phyloP scores from a whole-genome alignment of 2,113 vertebrate species.

The Danionella cerebrum region DNA sequence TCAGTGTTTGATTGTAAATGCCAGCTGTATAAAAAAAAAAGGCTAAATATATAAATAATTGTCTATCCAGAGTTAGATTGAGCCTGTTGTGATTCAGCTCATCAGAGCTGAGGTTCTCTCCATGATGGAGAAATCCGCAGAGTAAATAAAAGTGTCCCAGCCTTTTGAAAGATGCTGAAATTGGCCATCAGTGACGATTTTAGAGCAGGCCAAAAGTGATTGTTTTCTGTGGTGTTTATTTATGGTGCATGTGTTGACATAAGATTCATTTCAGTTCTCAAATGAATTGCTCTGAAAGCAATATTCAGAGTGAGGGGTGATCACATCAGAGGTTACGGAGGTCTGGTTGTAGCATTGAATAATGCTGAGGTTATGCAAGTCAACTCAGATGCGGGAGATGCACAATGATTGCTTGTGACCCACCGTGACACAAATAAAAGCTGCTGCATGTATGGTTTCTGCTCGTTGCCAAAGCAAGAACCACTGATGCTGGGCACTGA shows the following conservation, averaged over 20 bases:
- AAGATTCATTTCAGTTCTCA: neutral
- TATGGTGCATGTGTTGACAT: neutral
- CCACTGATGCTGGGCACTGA: too few relatives aligned
- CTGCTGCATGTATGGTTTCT: neutral
- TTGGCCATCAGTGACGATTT: neutral
- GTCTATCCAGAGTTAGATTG: constrained; percentile 15
- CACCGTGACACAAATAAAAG: neutral
- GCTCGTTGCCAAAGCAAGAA: too few relatives aligned
- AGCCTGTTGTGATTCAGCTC: constrained; percentile 52
- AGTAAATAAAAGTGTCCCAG: constrained; percentile 9
- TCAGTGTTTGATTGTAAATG: constrained; percentile 63
- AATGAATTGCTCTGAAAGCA: neutral
- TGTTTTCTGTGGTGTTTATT: constrained; percentile 1
- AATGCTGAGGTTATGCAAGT: neutral
- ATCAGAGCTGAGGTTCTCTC: constrained; percentile 45
- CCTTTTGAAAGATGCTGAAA: neutral
- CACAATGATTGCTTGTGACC: neutral
- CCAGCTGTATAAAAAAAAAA: constrained; percentile 41
- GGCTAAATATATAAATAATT: constrained; percentile 6
- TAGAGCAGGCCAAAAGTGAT: neutral
- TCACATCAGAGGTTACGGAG: neutral
- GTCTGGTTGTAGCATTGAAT: neutral
- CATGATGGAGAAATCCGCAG: constrained; percentile 1
- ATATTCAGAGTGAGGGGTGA: neutral
- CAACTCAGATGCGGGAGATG: neutral